These are phyloP conservation scores for Phataginus tetradactyla DNA, from an alignment of 2,797 vertebrate species.

Conservation along the genomic window DNA sequence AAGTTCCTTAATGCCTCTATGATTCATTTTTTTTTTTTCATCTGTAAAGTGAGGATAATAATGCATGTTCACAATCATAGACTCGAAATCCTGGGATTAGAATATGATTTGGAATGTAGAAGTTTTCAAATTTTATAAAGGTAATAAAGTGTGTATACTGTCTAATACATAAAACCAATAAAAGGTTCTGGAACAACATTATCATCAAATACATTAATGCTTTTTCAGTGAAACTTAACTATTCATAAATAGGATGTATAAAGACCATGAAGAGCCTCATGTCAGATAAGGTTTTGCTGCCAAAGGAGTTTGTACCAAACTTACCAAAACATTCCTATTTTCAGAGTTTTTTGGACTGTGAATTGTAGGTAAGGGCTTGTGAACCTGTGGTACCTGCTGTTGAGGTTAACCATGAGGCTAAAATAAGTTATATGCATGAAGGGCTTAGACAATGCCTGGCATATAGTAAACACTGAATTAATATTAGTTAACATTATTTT, in stretches of 20 bases:
- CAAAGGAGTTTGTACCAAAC: background rate
- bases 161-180: background rate
- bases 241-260: background rate
- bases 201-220: background rate
- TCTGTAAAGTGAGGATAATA: background rate
- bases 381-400: background rate
- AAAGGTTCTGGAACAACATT: background rate
- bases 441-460: background rate
- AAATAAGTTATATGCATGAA: slow-evolving; percentile 47
- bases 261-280: background rate
- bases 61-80: background rate
- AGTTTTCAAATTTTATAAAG: background rate
- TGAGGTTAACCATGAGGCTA: background rate
- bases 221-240: background rate
- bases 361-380: background rate
- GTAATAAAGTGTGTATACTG: background rate
- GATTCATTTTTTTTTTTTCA: slow-evolving; percentile 12
- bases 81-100: slow-evolving; percentile 25
- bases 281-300: background rate
- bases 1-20: background rate
- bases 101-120: background rate
- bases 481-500: slow-evolving; percentile 53
- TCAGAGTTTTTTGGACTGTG: background rate
- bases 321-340: background rate
- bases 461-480: slow-evolving; percentile 48